Base-by-base conservation (phyloP, 2,888 invertebrate genomes). In the Erebia aethiops region DNA sequence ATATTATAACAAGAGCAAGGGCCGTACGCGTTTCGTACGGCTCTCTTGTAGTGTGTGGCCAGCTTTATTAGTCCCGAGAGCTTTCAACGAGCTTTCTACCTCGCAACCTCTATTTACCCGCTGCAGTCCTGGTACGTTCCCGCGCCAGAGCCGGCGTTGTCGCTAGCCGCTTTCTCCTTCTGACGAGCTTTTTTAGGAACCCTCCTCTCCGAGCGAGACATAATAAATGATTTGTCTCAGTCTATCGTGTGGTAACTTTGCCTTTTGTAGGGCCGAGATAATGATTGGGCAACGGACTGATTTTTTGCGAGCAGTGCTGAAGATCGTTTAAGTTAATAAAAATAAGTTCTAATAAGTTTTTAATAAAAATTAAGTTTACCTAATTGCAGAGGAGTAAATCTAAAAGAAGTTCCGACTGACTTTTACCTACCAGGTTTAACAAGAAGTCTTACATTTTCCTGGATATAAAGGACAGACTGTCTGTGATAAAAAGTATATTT, bases 141-240 rank as follows among this genome's bases (percentile, higher is more conserved):
- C 92, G 92, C 93, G 92, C 82, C 83, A 80, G 81, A 81, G 85
- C 84, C 89, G 85, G 83, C 89, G 85, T 84, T 93, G 93, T 93
- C 93, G 92, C 92, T 93, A 92, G 92, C 92, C 91, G 92, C 93
- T 93, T 81, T 84, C 92, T 91, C 91, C 87, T 90, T 89, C 87
- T 87, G 82, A 78, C 85, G 82, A 82, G 80, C 83, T 83, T 87
- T 85, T 87, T 84, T 85, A 70, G 68, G 49, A 63, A 67, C 26
- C 58, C 63, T 41, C 68, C 70, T 71, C 72, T 70, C 81, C 86
- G 77, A 78, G 82, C 77, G 83, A 85, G 51, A 46, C 43, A 14
- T 13, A 58, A 3, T 21, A 66, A 49, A 71, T 57, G 7, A 67
- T 41, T 54, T 52, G 16, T 63, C 71, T 68, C 56, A 14, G 60